phyloP scores from a whole-genome alignment of 1,140 invertebrate genomes.

The Lasioglossum albipes region DNA sequence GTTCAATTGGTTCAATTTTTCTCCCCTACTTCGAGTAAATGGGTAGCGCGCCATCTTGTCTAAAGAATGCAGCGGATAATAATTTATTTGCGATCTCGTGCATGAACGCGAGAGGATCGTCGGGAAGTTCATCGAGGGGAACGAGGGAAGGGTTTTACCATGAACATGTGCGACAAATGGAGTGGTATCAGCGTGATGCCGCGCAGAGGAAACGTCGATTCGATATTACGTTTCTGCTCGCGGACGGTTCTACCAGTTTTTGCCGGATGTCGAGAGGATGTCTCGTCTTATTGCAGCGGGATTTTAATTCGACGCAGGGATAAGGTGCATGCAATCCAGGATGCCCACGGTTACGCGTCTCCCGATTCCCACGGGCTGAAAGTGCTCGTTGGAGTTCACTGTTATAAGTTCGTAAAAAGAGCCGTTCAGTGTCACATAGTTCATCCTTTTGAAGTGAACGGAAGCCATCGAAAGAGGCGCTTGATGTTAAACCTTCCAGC shows the following conservation, averaged over 20 bases:
- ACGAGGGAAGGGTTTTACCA: not conserved
- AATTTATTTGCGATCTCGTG: too few species aligned
- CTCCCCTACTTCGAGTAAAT: too few species aligned
- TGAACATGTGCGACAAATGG: not conserved
- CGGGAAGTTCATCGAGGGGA: not conserved
- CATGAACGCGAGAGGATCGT: too few species aligned
- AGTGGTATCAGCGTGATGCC: not conserved
- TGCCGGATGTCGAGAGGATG: not conserved
- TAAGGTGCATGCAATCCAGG: constrained; percentile 15
- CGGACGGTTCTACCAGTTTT: constrained; percentile 31
- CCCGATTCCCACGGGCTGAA: constrained; percentile 32
- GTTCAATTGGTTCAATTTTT: too few species aligned
- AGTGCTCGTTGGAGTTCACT: not conserved
- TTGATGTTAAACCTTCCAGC: constrained; percentile 37
- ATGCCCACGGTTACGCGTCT: not conserved
- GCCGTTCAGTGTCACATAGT: constrained; percentile 20
- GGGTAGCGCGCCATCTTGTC: too few species aligned
- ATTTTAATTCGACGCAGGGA: not conserved
- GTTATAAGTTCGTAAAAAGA: constrained; percentile 2
- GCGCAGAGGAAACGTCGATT: constrained; percentile 6
- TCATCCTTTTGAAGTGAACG: constrained; percentile 44
- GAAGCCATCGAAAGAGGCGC: constrained; percentile 28
- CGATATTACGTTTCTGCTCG: constrained; percentile 7
- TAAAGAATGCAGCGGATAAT: too few species aligned
- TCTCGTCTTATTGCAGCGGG: not conserved